Base-by-base conservation (phyloP, 2,888 invertebrate genomes). In the Tipula vernalis region DNA sequence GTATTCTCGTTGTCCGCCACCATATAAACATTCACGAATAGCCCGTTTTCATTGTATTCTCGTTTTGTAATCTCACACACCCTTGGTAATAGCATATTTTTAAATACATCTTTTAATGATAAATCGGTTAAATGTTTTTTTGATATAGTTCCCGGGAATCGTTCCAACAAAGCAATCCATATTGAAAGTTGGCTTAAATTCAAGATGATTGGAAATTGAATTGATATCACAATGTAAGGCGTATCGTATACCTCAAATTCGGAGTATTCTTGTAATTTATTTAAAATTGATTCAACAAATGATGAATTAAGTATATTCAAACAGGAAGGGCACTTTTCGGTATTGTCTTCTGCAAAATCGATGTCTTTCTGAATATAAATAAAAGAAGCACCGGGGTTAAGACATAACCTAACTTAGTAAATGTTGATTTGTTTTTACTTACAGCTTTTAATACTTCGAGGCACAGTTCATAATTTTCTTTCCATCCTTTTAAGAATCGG, bases 41-140 rank as follows among this genome's bases (percentile, higher is more conserved):
- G 89, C 28, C 94, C 94, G 88, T 93, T 91, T 15, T 90, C 90
- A 89, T 95, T 93, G 88, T 94, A 92, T 13, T 90, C 90, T 89
- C 93, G 94, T 13, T 91, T 91, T 0, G 95, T 91, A 85, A 91
- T 89, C 13, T 91, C 87, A 15, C 94, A 94, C 36, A 97, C 91
- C 87, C 91, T 91, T 0, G 93, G 92, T 86, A 95, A 94, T 86
- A 95, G 93, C 12, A 94, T 93, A 92, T 95, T 94, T 91, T 97
- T 97, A 94, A 96, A 96, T 0, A 95, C 95, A 90, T 97, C 96
- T 90, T 97, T 98, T 0, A 96, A 90, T 0, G 94, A 92, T 18
- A 94, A 93, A 89, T 93, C 90, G 0, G 90, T 90, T 0, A 90
- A 88, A 0, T 84, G 84, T 6, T 84, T 84, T 84, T 84, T 84